These are phyloP conservation scores for Drosophila sulfurigaster DNA, from an alignment of 1,140 invertebrate genomes.

Conservation along the genomic window DNA sequence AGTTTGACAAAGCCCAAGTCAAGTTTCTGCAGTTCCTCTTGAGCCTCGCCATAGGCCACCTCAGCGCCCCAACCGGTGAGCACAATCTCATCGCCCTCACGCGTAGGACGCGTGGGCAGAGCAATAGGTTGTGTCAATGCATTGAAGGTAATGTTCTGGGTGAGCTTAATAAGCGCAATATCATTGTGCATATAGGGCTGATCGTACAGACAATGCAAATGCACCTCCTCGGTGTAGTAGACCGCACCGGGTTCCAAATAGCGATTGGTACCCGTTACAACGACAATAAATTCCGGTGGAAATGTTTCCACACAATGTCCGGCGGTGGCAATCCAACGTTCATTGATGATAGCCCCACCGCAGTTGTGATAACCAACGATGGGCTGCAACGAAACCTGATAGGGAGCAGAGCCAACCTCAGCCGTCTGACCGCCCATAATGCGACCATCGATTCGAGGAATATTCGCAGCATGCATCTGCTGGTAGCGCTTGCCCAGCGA, in stretches of 20 bases:
- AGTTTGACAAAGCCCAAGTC: slow-evolving; percentile 51
- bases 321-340: slow-evolving; percentile 83
- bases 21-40: slow-evolving; percentile 64
- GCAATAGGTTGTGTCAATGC: slow-evolving; percentile 85
- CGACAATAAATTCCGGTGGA: slow-evolving; percentile 26
- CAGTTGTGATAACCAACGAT: slow-evolving; percentile 70
- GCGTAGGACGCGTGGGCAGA: slow-evolving; percentile 28
- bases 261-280: slow-evolving; percentile 61
- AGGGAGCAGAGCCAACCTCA: slow-evolving; percentile 79
- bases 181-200: slow-evolving; percentile 84
- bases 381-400: slow-evolving; percentile 82
- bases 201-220: slow-evolving; percentile 72
- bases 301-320: slow-evolving; percentile 78
- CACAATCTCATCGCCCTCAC: slow-evolving; percentile 60
- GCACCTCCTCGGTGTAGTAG: slow-evolving; percentile 46
- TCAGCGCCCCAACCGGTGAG: slow-evolving; percentile 86
- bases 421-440: slow-evolving; percentile 85
- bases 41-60: slow-evolving; percentile 28
- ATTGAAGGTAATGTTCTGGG: slow-evolving; percentile 78
- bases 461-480: not conserved
- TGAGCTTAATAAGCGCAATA: slow-evolving; percentile 85
- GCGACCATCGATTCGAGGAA: slow-evolving; percentile 22
- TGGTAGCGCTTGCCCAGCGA: slow-evolving; percentile 34
- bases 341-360: slow-evolving; percentile 84
- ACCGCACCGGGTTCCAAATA: slow-evolving; percentile 51